Base-by-base conservation (phyloP, 2,888 invertebrate species). In the Troglohyphantes excavatus region DNA sequence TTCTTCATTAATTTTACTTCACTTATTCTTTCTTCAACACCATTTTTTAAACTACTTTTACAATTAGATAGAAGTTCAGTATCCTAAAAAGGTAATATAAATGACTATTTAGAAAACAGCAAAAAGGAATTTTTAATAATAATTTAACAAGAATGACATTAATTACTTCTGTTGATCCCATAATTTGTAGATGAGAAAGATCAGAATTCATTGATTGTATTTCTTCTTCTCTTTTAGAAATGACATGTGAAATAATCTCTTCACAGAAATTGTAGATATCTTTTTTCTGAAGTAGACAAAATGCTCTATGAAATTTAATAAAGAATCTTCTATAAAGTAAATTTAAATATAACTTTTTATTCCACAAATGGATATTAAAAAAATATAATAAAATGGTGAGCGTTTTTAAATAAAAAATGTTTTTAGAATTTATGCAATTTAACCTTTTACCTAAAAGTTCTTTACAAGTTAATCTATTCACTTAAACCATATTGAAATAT, bases 91-190 rank as follows among this genome's bases (percentile, higher is more conserved):
- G 19, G 26, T 67, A 23, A 68, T 6, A 3, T 11, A 53, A 13
- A 70, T 29, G 5, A 65, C 11, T 11, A 67, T 43, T 43, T 27
- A 46, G 1, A 61, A 72, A 23, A 72, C 23, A 27, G 0, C 1
- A 72, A 73, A 63, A 72, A 17, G 11, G 9, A 53, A 33, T 33
- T 33, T 9, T 33, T 9, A 33, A 33, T 3, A 33, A 33, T 9
- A 33, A 33, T 33, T 33, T 33, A 6, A 33, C 9, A 6, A 33
- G n/a, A n/a, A 21, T 19, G 13, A 21, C 7, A 19, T 29, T 53
- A 17, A 27, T n/a, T 53, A 86, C 86, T 21, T 63, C 79, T 39
- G 75, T n/a, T 9, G 79, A 70, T 43, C 33, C 59, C 65, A 86
- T 72, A 29, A 67, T 70, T 9, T 33, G 27, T 7, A 86, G 27